Conservation (phyloP, 1,140 invertebrate genomes). For the Bombus pascuorum region DNA sequence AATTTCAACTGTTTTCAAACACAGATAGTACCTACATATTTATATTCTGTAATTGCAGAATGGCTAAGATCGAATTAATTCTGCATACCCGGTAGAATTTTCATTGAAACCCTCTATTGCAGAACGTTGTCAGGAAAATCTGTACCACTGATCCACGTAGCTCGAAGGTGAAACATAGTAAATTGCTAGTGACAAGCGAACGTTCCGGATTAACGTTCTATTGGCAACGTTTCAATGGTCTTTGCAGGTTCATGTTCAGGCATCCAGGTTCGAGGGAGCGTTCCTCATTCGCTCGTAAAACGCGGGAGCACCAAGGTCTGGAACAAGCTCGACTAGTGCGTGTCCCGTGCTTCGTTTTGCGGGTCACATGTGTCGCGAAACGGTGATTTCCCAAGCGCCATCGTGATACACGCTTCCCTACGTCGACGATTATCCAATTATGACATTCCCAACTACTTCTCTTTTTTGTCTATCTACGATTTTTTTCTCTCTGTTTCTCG, state of each 20-base stretch:
- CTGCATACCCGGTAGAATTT: neutral
- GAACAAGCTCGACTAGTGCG: neutral
- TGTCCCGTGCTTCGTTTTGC: conserved; percentile 37
- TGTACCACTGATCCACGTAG: neutral
- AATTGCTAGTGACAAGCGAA: conserved; percentile 38
- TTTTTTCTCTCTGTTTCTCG: neutral
- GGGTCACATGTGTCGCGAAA: conserved; percentile 44
- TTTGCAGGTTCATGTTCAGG: conserved; percentile 10
- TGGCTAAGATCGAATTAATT: neutral
- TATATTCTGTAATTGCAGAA: neutral
- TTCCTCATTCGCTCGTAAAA: conserved; percentile 48
- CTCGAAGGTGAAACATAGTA: conserved; percentile 35
- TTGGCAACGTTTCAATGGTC: conserved; percentile 52
- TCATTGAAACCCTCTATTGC: neutral
- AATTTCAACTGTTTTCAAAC: no score
- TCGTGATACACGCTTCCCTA: conserved; percentile 5
- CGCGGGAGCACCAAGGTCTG: neutral
- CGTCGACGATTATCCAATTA: conserved; percentile 10
- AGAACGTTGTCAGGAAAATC: neutral
- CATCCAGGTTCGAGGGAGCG: neutral
- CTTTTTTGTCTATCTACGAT: neutral
- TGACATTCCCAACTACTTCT: neutral
- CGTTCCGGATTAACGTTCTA: conserved; percentile 52
- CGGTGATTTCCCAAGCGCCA: conserved; percentile 46
- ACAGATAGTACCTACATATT: no score